Evolutionary conservation across 2,113 vertebrate genomes (phyloP), one percentile per base, ranked within the genome.

Genomic region (Stomatorhinus ivindoensis): DNA sequence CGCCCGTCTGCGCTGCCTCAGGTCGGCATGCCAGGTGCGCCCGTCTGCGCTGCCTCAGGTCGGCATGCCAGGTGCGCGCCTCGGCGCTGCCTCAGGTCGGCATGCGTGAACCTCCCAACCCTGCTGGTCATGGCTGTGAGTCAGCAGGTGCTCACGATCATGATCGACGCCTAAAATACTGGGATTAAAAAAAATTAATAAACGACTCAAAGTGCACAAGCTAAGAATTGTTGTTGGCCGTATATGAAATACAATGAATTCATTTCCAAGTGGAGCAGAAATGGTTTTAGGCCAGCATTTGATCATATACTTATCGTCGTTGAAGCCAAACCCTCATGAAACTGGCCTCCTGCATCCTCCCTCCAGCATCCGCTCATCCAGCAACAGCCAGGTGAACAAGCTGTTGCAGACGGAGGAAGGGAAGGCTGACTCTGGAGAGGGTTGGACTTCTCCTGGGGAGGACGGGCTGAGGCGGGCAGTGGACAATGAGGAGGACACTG

Each of bases 381-480:
- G 96, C 94, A 97, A 98, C 91, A 69, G 93, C 0, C 96, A 98
- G 93, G 98, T 99, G 89, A 99, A 99, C 94, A 97, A 92, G 92
- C 92, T 99, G 92, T 97, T 98, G 97, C 96, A 93, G 94, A 98
- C 97, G 0, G 97, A 97, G 93, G 97, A 97, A 15, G 92, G 92
- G 7, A 89, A 90, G 0, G 93, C 93, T 3, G 91, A 92, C 88
- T 92, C 94, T 0, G 87, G 89, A 0, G 46, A 89, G n/a, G 2
- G 53, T 0, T 88, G 89, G 6, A 35, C 76, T 0, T 0, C 27
- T 0, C 15, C 31, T 0, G 73, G 0, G 0, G 97, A 96, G 61
- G 93, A 93, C 0, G 95, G 95, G 0, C 80, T 86, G 5, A 93
- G 87, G 13, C 95, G 91, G 0, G 97, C 97, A 4, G 95, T 97